Percentiles rank a stretch among this genome's conserved stretches.
These are phyloP conservation scores for Hoplodrina ambigua DNA, from an alignment of 2,888 invertebrate genomes.

Conservation along the genomic window DNA sequence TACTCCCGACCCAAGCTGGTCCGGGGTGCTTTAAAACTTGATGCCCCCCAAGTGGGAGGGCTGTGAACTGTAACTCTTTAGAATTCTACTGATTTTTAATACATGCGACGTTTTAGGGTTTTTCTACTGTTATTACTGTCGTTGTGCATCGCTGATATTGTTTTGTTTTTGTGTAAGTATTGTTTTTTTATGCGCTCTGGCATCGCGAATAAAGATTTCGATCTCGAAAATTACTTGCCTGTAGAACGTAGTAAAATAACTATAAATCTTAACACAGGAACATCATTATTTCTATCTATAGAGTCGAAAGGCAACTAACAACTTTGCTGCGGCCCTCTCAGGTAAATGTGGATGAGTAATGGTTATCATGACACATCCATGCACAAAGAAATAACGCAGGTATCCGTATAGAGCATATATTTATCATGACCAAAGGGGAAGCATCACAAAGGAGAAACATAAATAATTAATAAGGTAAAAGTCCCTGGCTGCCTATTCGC, in stretches of 20 bases:
- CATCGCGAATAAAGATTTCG: slow-evolving; percentile 19
- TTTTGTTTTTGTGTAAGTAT: slow-evolving; percentile 32
- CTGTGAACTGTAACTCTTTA: slow-evolving; percentile 62
- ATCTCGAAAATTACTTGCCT: slow-evolving; percentile 33
- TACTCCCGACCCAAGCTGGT: slow-evolving; percentile 56
- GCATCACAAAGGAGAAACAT: slow-evolving; percentile 56
- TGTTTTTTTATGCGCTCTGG: slow-evolving; percentile 25
- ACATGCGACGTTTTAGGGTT: slow-evolving; percentile 44
- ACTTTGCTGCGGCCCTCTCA: slow-evolving; percentile 38
- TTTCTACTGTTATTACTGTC: slow-evolving; percentile 38
- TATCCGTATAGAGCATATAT: slow-evolving; percentile 49
- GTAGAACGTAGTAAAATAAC: slow-evolving; percentile 20
- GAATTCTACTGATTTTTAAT: slow-evolving; percentile 63
- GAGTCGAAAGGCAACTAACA: slow-evolving; percentile 35
- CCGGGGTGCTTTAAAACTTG: slow-evolving; percentile 69
- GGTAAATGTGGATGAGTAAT: slow-evolving; percentile 52
- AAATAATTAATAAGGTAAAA: slow-evolving; percentile 58
- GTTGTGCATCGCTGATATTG: slow-evolving; percentile 34
- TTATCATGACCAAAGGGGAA: slow-evolving; percentile 48
- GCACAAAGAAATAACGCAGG: slow-evolving; percentile 49
- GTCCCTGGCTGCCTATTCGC: slow-evolving; percentile 39
- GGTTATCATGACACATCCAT: slow-evolving; percentile 49
- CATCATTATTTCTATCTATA: slow-evolving; percentile 38
- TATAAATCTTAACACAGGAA: slow-evolving; percentile 41
- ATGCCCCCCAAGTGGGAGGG: slow-evolving; percentile 57